Base-by-base conservation (phyloP, 2,888 invertebrate species). In the Notodonta dromedarius region DNA sequence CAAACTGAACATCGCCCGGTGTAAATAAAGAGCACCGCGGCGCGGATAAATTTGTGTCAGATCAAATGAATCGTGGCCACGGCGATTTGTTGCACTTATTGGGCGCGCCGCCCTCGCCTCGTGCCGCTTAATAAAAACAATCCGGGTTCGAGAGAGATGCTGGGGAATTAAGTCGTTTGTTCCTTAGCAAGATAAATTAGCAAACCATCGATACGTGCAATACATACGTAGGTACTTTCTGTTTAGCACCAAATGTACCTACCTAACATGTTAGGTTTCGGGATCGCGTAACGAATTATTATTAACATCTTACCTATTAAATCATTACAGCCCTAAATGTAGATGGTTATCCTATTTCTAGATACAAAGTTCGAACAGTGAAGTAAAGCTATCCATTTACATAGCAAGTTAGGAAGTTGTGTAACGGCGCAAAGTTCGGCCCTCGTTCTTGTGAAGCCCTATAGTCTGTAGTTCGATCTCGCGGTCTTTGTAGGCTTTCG, bases 1-100 rank as follows among this genome's bases (percentile, higher is more conserved):
- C 91, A 90, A 89, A 88, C 88, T 88, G 92, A 89, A 85, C 90
- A 86, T 84, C 85, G 87, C 82, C 82, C 87, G 84, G 88, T 82
- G 87, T 89, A 91, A 92, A 92, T 91, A 93, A 92, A 90, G 89
- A 88, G 88, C 87, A 71, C 79, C 77, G 83, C 83, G 80, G 87
- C 85, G 88, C 81, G 89, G 90, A 93, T 93, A 93, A 91, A 93
- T 93, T 93, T 86, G 90, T 91, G 92, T 92, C 93, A 93, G 90
- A 92, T 93, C 93, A 93, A 93, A 93, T 93, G 93, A 87, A 88
- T 88, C 91, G 91, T 86, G 87, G 83, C 77, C 80, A 74, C 72
- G 74, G 76, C 84, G 86, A 86, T 89, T 90, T 91, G 88, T 91
- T 93, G 90, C 88, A 85, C 84, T 91, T 91, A 85, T 90, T 91